Evolutionary conservation across 2,888 invertebrate species (phyloP), one percentile per base, ranked within the genome.

Genomic region (Agrochola lota): DNA sequence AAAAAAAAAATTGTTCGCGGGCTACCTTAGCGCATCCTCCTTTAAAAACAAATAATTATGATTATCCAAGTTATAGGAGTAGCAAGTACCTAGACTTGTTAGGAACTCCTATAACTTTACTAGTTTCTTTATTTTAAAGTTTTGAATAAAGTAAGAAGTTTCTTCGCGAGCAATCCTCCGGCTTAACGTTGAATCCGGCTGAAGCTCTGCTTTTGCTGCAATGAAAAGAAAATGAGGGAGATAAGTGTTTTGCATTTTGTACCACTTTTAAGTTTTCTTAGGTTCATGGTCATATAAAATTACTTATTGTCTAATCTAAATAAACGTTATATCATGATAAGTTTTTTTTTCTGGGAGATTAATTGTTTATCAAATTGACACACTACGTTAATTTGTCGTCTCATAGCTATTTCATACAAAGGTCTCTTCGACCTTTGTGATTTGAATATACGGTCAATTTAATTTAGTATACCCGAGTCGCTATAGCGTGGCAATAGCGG

Each of bases 231-330:
- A 77, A 75, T 74, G 63, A 81, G 71, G 15, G 63, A 73, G 81
- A 74, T 72, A 76, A 79, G 67, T 73, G 79, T 79, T 82, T 85
- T 74, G 75, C 55, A 79, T 83, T 79, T 69, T 79, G 46, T 68
- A 74, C 40, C 15, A 12, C 70, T 71, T 67, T 72, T 30, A 81
- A 76, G 55, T 43, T 62, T 43, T 59, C 7, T 6, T 49, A n/a
- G 1, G 40, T 43, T 57, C 43, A 49, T 55, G 9, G 30, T 26
- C 17, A 57, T n/a, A 43, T 35, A 20, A 71, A 26, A 26, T 11
- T 17, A 63, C 0, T 23, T 63, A 57, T 43, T 40, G 11, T 6
- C 9, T 67, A n/a, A 46, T 75, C 17, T 55, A 11, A 35, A 26
- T n/a, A 15, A 30, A 2, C 7, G 20, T 7, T 30, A 8, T 30